A percentile compares a stretch with the other conserved stretches of the same genome.
Evolutionary conservation across 2,113 vertebrate genomes (phyloP).

Genomic region (Amphilophus citrinellus): DNA sequence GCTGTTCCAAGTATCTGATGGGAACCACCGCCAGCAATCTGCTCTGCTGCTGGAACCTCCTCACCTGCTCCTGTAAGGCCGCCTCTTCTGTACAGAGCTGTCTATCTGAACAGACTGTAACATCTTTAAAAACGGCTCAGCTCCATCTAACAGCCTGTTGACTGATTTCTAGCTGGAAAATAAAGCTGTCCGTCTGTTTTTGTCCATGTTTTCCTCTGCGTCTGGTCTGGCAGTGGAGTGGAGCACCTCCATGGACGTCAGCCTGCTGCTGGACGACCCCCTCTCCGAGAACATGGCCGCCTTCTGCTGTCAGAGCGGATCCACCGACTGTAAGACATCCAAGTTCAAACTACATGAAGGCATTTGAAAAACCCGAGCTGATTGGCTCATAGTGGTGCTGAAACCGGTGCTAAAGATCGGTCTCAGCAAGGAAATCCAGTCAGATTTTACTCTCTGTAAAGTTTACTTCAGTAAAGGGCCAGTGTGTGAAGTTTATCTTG

Average conservation of each 20-base stretch:
- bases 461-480: not conserved
- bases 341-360: not conserved
- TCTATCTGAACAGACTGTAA: not conserved
- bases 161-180: not conserved
- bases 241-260: slow-evolving; percentile 86
- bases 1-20: slow-evolving; percentile 93
- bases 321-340: slow-evolving; percentile 87
- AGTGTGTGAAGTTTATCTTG: too few species aligned
- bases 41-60: slow-evolving; percentile 97
- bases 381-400: not conserved
- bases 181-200: not conserved
- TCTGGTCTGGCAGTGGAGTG: slow-evolving; percentile 88
- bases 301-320: slow-evolving; percentile 79
- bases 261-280: slow-evolving; percentile 86
- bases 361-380: not conserved
- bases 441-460: not conserved
- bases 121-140: not conserved
- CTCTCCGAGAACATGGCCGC: slow-evolving; percentile 91
- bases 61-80: slow-evolving; percentile 90
- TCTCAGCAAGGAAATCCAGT: not conserved
- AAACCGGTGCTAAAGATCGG: not conserved
- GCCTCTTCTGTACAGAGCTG: not conserved
- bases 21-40: slow-evolving; percentile 84
- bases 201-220: not conserved
- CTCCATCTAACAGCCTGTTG: not conserved